A percentile compares a stretch with the other conserved stretches of the same genome.
Evolutionary conservation across 2,888 invertebrate genomes (phyloP).

Genomic region (Lasioglossum marginatum): DNA sequence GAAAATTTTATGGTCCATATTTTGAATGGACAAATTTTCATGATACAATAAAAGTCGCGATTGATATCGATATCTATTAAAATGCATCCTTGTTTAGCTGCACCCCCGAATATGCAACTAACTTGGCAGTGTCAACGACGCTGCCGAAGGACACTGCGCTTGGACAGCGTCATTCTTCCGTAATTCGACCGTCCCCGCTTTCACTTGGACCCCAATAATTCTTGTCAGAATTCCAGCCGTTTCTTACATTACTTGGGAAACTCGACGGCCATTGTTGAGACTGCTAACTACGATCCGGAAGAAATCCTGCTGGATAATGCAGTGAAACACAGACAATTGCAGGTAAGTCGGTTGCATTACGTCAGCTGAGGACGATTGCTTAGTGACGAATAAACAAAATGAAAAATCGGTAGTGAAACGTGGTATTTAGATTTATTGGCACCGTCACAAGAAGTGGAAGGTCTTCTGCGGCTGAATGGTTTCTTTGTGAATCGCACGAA

Average conservation of each 20-base stretch:
- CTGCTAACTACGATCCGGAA: not conserved
- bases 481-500: not conserved
- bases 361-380: not conserved
- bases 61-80: not conserved
- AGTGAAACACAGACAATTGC: not conserved
- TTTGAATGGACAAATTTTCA: no score
- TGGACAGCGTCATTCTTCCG: not conserved
- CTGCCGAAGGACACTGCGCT: conserved; percentile 7
- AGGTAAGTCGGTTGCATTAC: not conserved
- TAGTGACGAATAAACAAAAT: not conserved
- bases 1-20: no score
- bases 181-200: conserved; percentile 6
- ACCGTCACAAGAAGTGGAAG: not conserved
- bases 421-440: not conserved
- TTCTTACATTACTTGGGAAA: conserved; percentile 1
- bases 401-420: not conserved
- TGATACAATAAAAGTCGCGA: no score
- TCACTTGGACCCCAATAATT: not conserved
- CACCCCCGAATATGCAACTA: not conserved
- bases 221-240: conserved; percentile 6
- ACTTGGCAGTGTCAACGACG: not conserved
- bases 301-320: not conserved
- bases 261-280: not conserved
- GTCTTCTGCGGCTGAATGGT: not conserved
- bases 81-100: not conserved